Conservation (phyloP, 2,888 invertebrate genomes). For the Pinctada fucata region DNA sequence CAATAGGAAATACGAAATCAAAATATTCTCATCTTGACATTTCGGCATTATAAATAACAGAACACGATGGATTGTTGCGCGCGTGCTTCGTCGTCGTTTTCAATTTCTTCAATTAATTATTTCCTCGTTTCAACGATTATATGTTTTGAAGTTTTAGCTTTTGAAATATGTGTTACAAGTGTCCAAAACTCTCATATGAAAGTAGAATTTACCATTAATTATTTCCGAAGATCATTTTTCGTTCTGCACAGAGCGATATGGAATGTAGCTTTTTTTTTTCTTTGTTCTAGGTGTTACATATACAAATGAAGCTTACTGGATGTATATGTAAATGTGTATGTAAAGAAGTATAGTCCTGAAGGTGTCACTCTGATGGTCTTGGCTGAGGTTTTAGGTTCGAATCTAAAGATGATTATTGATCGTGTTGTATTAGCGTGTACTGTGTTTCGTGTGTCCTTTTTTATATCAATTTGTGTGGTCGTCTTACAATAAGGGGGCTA, state of each 20-base stretch:
- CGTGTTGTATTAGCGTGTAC: too few relatives aligned
- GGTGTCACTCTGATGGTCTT: too few relatives aligned
- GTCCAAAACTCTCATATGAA: neutral
- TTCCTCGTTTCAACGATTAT: neutral
- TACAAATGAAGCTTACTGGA: too few relatives aligned
- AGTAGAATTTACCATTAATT: neutral
- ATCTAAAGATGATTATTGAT: too few relatives aligned
- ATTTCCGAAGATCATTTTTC: neutral
- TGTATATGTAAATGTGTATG: too few relatives aligned
- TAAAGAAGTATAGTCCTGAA: too few relatives aligned
- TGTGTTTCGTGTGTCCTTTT: too few relatives aligned
- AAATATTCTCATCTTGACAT: conserved; percentile 9
- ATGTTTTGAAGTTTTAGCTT: neutral
- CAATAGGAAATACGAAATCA: conserved; percentile 12
- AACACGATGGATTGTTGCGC: neutral
- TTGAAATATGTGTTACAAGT: neutral
- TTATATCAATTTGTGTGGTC: too few relatives aligned
- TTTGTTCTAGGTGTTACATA: too few relatives aligned
- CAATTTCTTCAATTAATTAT: neutral
- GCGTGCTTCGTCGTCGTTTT: neutral
- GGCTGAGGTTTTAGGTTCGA: too few relatives aligned
- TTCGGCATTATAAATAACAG: neutral
- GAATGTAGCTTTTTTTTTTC: too few relatives aligned
- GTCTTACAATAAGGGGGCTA: too few relatives aligned
- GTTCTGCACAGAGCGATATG: neutral